These are phyloP conservation scores for Trochalopteron elliotii DNA, from an alignment of 2,113 vertebrate genomes.

Conservation along the genomic window DNA sequence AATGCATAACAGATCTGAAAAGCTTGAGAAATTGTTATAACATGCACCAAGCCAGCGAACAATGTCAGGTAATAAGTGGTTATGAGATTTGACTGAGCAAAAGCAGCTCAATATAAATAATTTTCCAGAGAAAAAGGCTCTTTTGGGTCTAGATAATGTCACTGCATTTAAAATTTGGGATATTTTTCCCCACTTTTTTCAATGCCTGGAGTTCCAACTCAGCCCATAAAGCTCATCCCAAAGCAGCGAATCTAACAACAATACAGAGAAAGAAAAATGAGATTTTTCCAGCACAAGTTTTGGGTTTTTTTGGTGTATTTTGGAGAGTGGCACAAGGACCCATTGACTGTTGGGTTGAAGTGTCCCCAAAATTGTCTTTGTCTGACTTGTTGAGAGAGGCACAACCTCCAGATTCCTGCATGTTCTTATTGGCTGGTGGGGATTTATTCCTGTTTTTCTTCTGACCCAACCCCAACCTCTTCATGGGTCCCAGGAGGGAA, in stretches of 20 bases:
- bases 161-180: neutral
- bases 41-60: fast-evolving
- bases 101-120: neutral
- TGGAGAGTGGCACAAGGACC: neutral
- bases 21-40: neutral
- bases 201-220: neutral
- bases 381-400: neutral
- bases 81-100: neutral
- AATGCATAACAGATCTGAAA: neutral
- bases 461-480: neutral
- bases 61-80: neutral
- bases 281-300: neutral
- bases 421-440: fast-evolving
- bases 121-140: neutral
- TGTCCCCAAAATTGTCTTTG: neutral
- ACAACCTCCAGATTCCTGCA: neutral
- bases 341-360: fast-evolving
- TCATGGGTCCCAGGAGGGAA: neutral
- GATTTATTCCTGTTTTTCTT: neutral
- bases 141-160: neutral
- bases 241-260: fast-evolving
- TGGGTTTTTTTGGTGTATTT: neutral
- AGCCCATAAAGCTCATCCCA: neutral
- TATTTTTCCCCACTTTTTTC: neutral
- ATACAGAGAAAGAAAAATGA: neutral